Evolutionary conservation across 2,888 invertebrate species (phyloP).

Genomic region (Xanthia icteritia): DNA sequence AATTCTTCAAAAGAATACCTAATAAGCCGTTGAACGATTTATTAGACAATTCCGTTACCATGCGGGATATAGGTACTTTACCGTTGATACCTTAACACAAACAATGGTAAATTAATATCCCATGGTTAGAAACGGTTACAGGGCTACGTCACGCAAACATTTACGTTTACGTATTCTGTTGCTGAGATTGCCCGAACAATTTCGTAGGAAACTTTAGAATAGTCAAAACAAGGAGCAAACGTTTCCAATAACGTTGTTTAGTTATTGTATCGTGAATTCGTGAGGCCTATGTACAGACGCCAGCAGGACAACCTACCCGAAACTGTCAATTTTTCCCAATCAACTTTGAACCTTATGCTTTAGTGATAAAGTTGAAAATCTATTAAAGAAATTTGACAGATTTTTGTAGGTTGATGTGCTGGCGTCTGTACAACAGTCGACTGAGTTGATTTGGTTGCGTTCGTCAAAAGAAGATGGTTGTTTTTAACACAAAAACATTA

Average conservation of each 20-base stretch:
- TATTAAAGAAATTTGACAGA: too few species aligned
- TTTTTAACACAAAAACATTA: background rate
- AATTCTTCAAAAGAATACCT: constrained; percentile 29
- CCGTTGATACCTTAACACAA: constrained; percentile 36
- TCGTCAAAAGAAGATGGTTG: background rate
- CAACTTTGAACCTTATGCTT: too few species aligned
- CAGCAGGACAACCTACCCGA: too few species aligned
- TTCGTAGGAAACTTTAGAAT: constrained; percentile 16
- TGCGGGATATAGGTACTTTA: constrained; percentile 30
- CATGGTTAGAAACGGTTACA: constrained; percentile 29
- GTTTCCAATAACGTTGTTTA: background rate
- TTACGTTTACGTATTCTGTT: constrained; percentile 22
- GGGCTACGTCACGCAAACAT: constrained; percentile 48
- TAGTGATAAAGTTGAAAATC: too few species aligned
- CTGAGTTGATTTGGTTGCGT: background rate
- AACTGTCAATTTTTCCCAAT: too few species aligned
- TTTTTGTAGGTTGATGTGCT: too few species aligned
- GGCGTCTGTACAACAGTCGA: too few species aligned
- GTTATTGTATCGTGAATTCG: background rate
- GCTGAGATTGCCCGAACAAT: constrained; percentile 3
- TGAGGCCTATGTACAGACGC: background rate
- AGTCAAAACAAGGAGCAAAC: background rate
- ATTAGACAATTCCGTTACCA: constrained; percentile 46
- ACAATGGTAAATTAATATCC: constrained; percentile 45
- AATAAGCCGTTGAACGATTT: constrained; percentile 38